Evolutionary conservation across 2,113 vertebrate genomes (phyloP), one percentile per base, ranked within the genome.

Genomic region (Plecturocebus donacophilus): DNA sequence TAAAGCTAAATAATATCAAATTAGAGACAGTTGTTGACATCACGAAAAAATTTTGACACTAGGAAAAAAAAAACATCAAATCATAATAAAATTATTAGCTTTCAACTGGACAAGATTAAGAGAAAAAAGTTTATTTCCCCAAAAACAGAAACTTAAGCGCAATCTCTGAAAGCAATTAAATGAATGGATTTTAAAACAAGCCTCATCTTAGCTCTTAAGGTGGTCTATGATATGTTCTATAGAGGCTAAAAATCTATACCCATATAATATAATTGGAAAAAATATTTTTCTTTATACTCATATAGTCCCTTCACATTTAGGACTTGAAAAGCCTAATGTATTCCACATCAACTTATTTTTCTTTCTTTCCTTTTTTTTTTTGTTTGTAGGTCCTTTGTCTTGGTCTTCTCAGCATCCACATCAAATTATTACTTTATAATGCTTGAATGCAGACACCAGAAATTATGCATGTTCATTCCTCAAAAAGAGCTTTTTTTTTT

Each of bases 61-160:
- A 85, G 32, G 64, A 5, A 52, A 52, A 52, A 52, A 52, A 49
- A 14, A 17, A 32, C n/a, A 86, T 47, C 13, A 87, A 81, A 92
- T 47, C 11, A 32, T 58, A 89, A 88, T 38, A 81, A 70, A 85
- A 94, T 52, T 92, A 80, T 20, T 75, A 83, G n/a, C 42, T 93
- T 97, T 95, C 96, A 95, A 91, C 20, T n/a, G 83, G 25, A 86
- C 21, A 93, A 54, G 16, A 94, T 52, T 82, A 94, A 90, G 8
- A 83, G 20, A 85, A 87, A 88, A 85, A 79, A 77, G 47, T 47
- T 87, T 93, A 66, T 90, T 85, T 81, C n/a, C 40, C 30, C 81
- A 6, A 73, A 92, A 76, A 75, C 0, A 91, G 66, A 91, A 97
- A 90, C 45, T 81, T 76, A 93, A 97, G 47, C 47, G 56, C 61